These are phyloP conservation scores for Takifugu bimaculatus DNA, from an alignment of 2,113 vertebrate species.

Conservation along the genomic window DNA sequence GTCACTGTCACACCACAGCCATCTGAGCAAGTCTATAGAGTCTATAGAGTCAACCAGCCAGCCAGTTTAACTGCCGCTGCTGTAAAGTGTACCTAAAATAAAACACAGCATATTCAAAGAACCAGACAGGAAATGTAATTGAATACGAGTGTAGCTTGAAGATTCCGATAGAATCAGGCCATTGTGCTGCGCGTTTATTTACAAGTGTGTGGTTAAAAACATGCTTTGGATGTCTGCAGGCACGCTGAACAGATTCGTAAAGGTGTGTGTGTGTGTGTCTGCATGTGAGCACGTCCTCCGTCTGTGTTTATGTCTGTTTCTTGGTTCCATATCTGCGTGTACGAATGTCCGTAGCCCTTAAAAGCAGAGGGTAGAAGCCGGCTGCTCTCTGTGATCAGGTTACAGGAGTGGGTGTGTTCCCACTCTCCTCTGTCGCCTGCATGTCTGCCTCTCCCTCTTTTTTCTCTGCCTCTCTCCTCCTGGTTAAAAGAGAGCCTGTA, in stretches of 20 bases:
- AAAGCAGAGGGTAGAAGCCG: conserved; percentile 63
- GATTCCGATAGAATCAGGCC: too few species aligned
- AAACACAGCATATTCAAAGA: too few species aligned
- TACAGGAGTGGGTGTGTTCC: conserved; percentile 77
- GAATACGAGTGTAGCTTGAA: too few species aligned
- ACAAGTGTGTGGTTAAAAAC: too few species aligned
- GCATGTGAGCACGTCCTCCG: not conserved
- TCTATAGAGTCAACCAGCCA: not conserved
- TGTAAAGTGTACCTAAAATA: too few species aligned
- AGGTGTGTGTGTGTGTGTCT: conserved; percentile 10
- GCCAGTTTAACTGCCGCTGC: too few species aligned
- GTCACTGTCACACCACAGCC: conserved; percentile 38
- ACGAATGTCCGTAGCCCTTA: conserved; percentile 49
- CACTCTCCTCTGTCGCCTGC: conserved; percentile 71
- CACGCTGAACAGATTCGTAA: not conserved
- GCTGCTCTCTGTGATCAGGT: conserved; percentile 72
- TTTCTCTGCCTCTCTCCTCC: conserved; percentile 46
- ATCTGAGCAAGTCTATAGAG: too few species aligned
- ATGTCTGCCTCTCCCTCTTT: conserved; percentile 71
- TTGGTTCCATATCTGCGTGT: conserved; percentile 4
- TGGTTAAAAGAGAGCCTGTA: conserved; percentile 44
- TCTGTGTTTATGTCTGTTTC: conserved; percentile 8
- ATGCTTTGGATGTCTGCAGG: not conserved
- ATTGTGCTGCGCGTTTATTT: too few species aligned
- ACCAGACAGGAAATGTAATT: too few species aligned